Evolutionary conservation across 2,113 vertebrate genomes (phyloP).

Genomic region (Turnix velox): DNA sequence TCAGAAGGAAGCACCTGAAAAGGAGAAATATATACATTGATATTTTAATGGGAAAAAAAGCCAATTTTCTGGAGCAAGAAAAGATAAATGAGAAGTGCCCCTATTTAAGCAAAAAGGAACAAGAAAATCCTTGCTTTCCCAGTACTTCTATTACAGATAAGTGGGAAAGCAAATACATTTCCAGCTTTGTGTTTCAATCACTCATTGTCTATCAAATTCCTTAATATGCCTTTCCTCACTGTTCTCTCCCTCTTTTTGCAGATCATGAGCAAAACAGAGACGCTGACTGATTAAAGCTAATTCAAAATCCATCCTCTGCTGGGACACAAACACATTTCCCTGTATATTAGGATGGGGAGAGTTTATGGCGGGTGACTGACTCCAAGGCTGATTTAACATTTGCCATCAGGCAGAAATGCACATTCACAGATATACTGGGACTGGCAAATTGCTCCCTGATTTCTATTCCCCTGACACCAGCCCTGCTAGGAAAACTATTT

Average conservation of each 20-base stretch:
- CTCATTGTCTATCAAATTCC: conserved; percentile 49
- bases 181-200: conserved; percentile 67
- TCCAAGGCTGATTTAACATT: conserved; percentile 65
- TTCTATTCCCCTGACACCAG: conserved; percentile 58
- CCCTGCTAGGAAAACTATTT: conserved; percentile 65
- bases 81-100: conserved; percentile 41
- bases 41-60: conserved; percentile 10
- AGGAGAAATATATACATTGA: not conserved
- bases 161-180: conserved; percentile 65
- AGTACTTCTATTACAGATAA: conserved; percentile 43
- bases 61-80: conserved; percentile 52
- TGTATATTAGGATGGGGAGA: not conserved
- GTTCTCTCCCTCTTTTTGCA: not conserved
- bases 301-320: conserved; percentile 50
- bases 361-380: conserved; percentile 63
- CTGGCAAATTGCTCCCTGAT: conserved; percentile 67
- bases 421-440: conserved; percentile 65
- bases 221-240: not conserved
- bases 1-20: not conserved
- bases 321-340: not conserved
- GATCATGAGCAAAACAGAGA: conserved; percentile 9
- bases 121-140: conserved; percentile 62
- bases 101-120: conserved; percentile 10
- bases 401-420: conserved; percentile 72
- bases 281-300: conserved; percentile 59